phyloP scores from a whole-genome alignment of 2,888 invertebrate species.

The Rhingia campestris region DNA sequence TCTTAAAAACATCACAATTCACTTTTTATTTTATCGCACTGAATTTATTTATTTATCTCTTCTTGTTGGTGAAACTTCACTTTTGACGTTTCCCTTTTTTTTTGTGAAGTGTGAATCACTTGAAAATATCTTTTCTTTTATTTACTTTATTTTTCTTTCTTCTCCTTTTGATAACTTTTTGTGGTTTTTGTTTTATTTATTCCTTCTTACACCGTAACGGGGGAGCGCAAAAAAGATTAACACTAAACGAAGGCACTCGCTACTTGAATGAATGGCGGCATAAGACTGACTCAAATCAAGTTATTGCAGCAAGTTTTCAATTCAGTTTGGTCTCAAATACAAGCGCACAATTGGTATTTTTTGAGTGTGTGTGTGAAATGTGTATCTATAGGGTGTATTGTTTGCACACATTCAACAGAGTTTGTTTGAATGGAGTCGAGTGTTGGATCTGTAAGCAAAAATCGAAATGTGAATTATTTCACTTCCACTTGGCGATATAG shows the following conservation, averaged over 20 bases:
- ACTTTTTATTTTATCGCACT: constrained; percentile 26
- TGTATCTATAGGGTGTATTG: neutral
- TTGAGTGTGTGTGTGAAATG: neutral
- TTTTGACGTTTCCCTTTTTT: neutral
- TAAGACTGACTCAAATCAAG: constrained; percentile 71
- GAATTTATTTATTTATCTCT: constrained; percentile 18
- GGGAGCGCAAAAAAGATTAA: neutral
- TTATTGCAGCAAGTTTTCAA: constrained; percentile 71
- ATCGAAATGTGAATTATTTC: constrained; percentile 14
- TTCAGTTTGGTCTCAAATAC: constrained; percentile 35
- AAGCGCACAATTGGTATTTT: neutral
- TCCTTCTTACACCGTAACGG: constrained; percentile 18
- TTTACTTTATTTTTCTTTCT: constrained; percentile 1
- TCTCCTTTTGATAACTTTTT: constrained; percentile 1
- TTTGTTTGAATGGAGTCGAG: constrained; percentile 38
- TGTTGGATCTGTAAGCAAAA: constrained; percentile 1
- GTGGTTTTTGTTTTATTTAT: neutral
- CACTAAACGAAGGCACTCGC: constrained; percentile 36
- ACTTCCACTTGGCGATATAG: constrained; percentile 14
- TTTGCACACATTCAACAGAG: neutral
- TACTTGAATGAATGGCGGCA: constrained; percentile 62
- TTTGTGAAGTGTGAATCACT: neutral
- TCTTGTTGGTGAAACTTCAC: constrained; percentile 22
- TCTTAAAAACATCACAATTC: constrained; percentile 21
- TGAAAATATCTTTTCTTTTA: constrained; percentile 22